Evolutionary conservation across 1,140 invertebrate genomes (phyloP), one percentile per base, ranked within the genome.

Genomic region (Cyclargus thomasi): DNA sequence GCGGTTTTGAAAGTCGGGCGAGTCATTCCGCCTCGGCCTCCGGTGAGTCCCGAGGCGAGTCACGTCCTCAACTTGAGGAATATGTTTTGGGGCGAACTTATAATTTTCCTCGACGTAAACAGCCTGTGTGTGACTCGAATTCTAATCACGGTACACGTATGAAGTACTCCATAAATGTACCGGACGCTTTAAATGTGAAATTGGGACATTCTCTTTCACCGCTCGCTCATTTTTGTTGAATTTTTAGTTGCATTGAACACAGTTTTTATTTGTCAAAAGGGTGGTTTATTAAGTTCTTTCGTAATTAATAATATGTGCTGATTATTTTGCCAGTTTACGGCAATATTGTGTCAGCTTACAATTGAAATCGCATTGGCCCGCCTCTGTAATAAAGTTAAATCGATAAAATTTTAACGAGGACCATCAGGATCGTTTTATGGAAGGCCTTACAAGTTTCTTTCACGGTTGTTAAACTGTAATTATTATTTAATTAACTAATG

Each of bases 121-220:
- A 21, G 35, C 63, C 63, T 14, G 66, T 59, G 57, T 67, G 69
- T 67, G 70, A 71, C 70, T 71, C 17, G 70, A 70, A 73, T 72
- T 64, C 63, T 67, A 76, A 47, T 70, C 67, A 68, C 47, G 63
- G 53, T 66, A 66, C 57, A 66, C 23, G 55, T 65, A 57, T 29
- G 65, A 66, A 66, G 65, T 23, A 39, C 11, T 23, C 55, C 53
- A 35, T 66, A 23, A 65, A 66, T 66, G 65, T 66, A 29, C 57
- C 35, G 53, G 55, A 57, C 53, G 53, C 57, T 55, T 29, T 35
- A 29, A 29, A 57, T 29, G 53, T 35, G 22, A 66, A 66, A 66
- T 66, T 66, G 65, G 65, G 57, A 66, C 18, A 53, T 20, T 18
- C 22, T 55, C 35, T 59, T 23, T 66, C 55, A 64, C 18, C 36